Base-by-base conservation (phyloP, 2,888 invertebrate species). In the Cephus rjabovi region DNA sequence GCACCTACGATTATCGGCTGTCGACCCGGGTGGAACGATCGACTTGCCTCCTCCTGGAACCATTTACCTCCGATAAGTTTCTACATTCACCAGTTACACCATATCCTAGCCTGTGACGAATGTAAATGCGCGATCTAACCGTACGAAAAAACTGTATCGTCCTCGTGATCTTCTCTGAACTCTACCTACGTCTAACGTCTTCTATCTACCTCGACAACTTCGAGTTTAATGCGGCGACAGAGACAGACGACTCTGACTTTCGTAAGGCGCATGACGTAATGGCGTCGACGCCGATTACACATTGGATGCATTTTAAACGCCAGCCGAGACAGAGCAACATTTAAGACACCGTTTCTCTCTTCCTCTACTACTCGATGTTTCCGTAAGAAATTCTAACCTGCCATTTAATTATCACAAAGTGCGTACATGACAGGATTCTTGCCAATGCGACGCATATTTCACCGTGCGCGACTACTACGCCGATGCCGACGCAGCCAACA, bases 251-350 rank as follows among this genome's bases (percentile, higher is more conserved):
- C 56, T 23, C 56, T 56, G 56, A 77, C 82, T 86, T 86, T 85
- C 81, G 84, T 84, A 88, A 89, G 88, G 88, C 88, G 88, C 88
- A 88, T 88, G 88, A 89, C 88, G 88, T 88, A 86, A 88, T 88
- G 88, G 88, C 89, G 88, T 78, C 82, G 83, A 83, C 35, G 37
- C 31, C 30, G n/a, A 34, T 75, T 74, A 74, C 12, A 74, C 30
- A 23, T 9, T 2, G 56, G 56, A 56, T 56, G 23, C 56, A 56
- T 56, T 56, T 56, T 56, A 56, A 56, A 56, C 56, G 56, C 2
- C 56, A 56, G 23, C 23, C 23, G 23, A 15, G 23, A 56, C 2
- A 23, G 9, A 56, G 23, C 56, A 23, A 23, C 56, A 56, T 56
- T 56, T 23, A 9, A 56, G 23, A 9, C 23, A 56, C 23, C 9